Evolutionary conservation across 2,797 vertebrate genomes (phyloP).

Genomic region (Pseudomugil gertrudae): DNA sequence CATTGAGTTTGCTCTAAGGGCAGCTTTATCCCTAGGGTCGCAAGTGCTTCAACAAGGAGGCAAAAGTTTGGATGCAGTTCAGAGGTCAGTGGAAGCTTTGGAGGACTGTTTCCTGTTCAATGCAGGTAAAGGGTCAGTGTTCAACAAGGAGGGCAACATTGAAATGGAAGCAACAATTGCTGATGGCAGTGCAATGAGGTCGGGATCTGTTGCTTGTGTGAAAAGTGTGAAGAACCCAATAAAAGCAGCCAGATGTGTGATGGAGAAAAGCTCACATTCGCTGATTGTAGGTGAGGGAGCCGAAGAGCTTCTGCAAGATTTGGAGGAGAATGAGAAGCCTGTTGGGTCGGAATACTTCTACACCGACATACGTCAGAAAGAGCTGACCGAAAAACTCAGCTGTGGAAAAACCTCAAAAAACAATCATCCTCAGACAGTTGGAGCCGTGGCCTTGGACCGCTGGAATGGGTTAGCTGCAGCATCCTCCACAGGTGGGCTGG

Average conservation of each 20-base stretch:
- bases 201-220: conserved; percentile 83
- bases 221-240: conserved; percentile 76
- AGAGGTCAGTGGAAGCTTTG: conserved; percentile 81
- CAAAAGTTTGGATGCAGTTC: conserved; percentile 81
- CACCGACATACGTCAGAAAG: conserved; percentile 76
- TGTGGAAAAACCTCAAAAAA: conserved; percentile 61
- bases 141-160: conserved; percentile 81
- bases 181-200: conserved; percentile 73
- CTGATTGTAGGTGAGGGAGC: conserved; percentile 78
- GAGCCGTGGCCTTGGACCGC: conserved; percentile 81
- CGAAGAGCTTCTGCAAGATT: conserved; percentile 75
- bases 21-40: conserved; percentile 76
- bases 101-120: conserved; percentile 87
- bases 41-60: conserved; percentile 76
- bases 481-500: conserved; percentile 82
- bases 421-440: conserved; percentile 85
- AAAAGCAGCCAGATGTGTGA: conserved; percentile 74
- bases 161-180: conserved; percentile 84
- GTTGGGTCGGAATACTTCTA: conserved; percentile 79
- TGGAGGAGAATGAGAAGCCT: conserved; percentile 61
- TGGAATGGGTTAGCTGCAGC: conserved; percentile 77
- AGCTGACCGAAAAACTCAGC: conserved; percentile 67
- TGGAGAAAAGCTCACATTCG: conserved; percentile 75
- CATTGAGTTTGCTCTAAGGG: conserved; percentile 81
- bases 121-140: conserved; percentile 85